Evolutionary conservation across 1,140 invertebrate species (phyloP).

Genomic region (Meteorus sp.): DNA sequence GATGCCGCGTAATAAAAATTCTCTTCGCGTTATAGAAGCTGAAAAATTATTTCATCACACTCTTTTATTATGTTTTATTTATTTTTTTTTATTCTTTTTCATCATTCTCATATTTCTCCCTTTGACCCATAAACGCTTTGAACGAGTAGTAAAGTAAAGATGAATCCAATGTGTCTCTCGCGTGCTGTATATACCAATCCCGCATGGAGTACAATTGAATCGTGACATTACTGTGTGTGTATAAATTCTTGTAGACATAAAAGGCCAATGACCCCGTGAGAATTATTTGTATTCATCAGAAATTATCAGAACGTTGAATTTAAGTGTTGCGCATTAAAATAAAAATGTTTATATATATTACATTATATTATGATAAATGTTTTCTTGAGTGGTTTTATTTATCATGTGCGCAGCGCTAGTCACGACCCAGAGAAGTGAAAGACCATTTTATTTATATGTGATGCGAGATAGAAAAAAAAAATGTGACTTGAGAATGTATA

Average conservation of each 20-base stretch:
- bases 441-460: not conserved
- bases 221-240: conserved; percentile 13
- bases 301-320: no score
- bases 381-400: no score
- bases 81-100: no score
- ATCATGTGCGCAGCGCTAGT: no score
- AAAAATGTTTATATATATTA: no score
- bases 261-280: conserved; percentile 35
- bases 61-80: no score
- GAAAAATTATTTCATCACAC: conserved; percentile 3
- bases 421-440: conserved; percentile 1
- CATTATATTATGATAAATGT: no score
- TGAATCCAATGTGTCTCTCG: no score
- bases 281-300: conserved; percentile 24
- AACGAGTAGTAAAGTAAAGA: conserved; percentile 19
- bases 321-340: no score
- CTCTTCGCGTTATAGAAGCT: not conserved
- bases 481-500: conserved; percentile 21
- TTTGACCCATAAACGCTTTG: conserved; percentile 34
- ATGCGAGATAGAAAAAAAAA: not conserved
- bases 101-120: conserved; percentile 2
- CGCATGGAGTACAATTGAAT: conserved; percentile 32
- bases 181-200: conserved; percentile 28
- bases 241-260: conserved; percentile 6
- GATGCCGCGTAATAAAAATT: not conserved